These are phyloP conservation scores for Dasyprocta punctata DNA, from an alignment of 2,113 vertebrate species.

Conservation along the genomic window DNA sequence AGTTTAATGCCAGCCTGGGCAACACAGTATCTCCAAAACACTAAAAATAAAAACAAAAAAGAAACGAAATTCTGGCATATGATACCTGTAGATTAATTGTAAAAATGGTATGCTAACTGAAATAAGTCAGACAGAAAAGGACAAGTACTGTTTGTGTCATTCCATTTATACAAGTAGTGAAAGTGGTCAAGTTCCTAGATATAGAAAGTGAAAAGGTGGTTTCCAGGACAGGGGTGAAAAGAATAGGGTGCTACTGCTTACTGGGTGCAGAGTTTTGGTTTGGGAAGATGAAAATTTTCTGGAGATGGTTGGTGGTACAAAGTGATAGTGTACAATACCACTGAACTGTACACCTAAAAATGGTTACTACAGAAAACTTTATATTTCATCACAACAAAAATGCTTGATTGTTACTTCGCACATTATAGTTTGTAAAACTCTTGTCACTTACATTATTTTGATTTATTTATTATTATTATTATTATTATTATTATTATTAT, in stretches of 20 bases:
- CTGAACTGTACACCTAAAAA: neutral
- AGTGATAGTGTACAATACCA: neutral
- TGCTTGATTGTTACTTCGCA: neutral
- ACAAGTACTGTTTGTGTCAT: neutral
- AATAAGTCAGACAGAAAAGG: slow-evolving; percentile 29
- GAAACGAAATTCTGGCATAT: slow-evolving; percentile 9
- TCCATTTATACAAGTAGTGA: neutral
- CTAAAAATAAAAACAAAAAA: neutral
- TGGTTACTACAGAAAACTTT: neutral
- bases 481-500: too few species aligned
- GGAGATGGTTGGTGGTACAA: neutral
- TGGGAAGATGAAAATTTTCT: neutral
- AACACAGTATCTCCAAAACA: neutral
- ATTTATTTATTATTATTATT: too few species aligned
- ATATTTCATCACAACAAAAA: neutral
- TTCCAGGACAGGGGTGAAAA: neutral
- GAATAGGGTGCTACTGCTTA: neutral
- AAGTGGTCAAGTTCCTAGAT: neutral
- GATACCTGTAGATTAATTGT: neutral
- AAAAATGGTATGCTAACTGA: neutral
- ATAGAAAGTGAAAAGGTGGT: neutral
- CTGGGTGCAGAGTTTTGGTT: neutral
- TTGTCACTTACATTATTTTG: neutral
- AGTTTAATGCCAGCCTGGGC: neutral
- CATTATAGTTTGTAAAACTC: neutral